These are phyloP conservation scores for Synchiropus splendidus DNA, from an alignment of 2,113 vertebrate species.

Conservation along the genomic window DNA sequence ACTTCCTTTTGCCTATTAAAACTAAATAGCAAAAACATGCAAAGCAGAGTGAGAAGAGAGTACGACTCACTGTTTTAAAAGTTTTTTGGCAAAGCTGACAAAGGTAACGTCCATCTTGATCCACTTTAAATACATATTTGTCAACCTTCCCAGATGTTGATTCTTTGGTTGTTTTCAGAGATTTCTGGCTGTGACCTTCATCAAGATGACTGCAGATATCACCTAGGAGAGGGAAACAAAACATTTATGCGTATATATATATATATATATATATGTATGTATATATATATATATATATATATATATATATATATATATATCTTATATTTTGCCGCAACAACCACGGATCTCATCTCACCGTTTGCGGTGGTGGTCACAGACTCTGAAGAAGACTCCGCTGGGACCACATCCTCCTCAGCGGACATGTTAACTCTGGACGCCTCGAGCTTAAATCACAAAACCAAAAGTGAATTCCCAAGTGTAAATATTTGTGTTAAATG, in stretches of 20 bases:
- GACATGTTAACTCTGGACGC: no score
- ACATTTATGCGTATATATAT: no score
- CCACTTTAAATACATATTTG: conserved; percentile 72
- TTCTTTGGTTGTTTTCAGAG: conserved; percentile 29
- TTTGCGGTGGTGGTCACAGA: no score
- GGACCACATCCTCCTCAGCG: no score
- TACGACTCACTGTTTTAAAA: conserved; percentile 91
- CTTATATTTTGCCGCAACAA: background rate
- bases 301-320: no score
- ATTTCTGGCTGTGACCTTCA: conserved; percentile 51
- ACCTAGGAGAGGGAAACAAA: conserved; percentile 18
- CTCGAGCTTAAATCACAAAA: no score
- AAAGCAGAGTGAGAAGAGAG: no score
- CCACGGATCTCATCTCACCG: background rate
- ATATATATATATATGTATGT: no score
- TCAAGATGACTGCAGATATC: conserved; percentile 34
- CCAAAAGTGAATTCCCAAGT: background rate
- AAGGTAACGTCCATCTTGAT: conserved; percentile 80
- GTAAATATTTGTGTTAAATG: background rate
- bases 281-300: no score
- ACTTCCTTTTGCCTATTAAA: no score
- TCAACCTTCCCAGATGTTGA: conserved; percentile 49
- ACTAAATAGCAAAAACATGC: no score
- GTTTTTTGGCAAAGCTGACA: conserved; percentile 89
- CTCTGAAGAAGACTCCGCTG: no score